phyloP scores from a whole-genome alignment of 2,888 invertebrate genomes.

The Norana najaformis region DNA sequence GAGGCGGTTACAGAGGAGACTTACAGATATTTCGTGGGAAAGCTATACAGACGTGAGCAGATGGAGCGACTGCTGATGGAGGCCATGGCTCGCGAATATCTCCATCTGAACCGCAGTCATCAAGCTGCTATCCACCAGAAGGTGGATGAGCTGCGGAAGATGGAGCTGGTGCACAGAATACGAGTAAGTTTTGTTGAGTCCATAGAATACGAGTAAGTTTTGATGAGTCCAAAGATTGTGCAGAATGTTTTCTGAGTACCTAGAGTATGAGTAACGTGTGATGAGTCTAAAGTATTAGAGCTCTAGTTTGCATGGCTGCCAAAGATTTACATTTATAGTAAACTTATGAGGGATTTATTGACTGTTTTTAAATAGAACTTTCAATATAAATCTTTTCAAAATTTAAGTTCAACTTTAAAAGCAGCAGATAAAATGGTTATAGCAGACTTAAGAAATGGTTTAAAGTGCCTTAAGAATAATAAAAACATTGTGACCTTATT shows the following conservation, averaged over 20 bases:
- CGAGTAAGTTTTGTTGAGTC: conserved; percentile 10
- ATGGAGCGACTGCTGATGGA: not conserved
- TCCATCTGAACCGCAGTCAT: not conserved
- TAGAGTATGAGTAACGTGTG: too few species aligned
- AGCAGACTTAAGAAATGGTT: too few species aligned
- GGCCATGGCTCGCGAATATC: not conserved
- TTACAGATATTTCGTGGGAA: conserved; percentile 49
- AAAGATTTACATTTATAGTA: too few species aligned
- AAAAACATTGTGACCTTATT: too few species aligned
- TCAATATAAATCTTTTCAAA: too few species aligned
- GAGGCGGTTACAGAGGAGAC: conserved; percentile 58
- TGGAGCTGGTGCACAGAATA: not conserved
- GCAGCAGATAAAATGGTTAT: too few species aligned
- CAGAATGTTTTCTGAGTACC: not conserved
- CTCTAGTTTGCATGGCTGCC: too few species aligned
- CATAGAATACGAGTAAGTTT: not conserved
- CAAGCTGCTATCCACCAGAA: not conserved
- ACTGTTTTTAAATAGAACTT: too few species aligned
- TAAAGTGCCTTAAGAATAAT: too few species aligned
- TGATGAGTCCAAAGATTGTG: not conserved
- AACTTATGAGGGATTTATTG: too few species aligned
- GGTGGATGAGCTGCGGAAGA: conserved; percentile 1
- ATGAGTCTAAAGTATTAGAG: too few species aligned
- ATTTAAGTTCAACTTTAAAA: too few species aligned
- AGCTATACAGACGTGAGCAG: not conserved